These are phyloP conservation scores for Yponomeuta plumbellus DNA, from an alignment of 2,888 invertebrate genomes.

Conservation along the genomic window DNA sequence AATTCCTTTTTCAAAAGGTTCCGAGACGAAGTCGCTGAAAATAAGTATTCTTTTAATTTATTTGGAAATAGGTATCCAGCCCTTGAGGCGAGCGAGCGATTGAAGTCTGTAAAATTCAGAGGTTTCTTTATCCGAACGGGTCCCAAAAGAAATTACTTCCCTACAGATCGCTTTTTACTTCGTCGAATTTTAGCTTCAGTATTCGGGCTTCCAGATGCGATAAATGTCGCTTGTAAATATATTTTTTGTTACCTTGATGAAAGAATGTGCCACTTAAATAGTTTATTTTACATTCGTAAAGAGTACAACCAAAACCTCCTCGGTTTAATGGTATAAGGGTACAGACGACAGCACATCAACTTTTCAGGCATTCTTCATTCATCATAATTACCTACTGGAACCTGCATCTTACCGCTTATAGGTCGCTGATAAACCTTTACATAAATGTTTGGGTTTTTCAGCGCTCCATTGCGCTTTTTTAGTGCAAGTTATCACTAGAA, in stretches of 20 bases:
- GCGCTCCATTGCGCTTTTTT: no score
- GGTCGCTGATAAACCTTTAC: no score
- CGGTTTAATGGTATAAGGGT: no score
- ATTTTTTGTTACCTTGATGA: neutral
- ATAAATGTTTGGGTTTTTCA: no score
- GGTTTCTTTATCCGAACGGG: constrained; percentile 30
- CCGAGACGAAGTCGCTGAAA: constrained; percentile 22
- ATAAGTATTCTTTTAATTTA: constrained; percentile 34
- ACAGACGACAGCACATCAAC: no score
- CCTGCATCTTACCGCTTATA: no score
- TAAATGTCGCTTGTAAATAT: constrained; percentile 17
- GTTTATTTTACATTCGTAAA: no score
- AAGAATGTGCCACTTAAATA: neutral
- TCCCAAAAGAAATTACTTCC: constrained; percentile 32
- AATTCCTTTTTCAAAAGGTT: constrained; percentile 20
- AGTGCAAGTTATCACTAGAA: no score
- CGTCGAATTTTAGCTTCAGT: constrained; percentile 19
- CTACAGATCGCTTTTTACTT: constrained; percentile 18
- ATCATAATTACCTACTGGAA: no score
- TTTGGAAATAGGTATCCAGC: constrained; percentile 29
- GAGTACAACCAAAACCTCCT: no score
- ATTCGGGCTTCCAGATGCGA: constrained; percentile 14
- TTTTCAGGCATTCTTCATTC: no score
- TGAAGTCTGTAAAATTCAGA: constrained; percentile 35
- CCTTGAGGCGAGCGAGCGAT: constrained; percentile 31